A percentile compares a stretch with the other conserved stretches of the same genome.
These are phyloP conservation scores for Lochmaea capreae DNA, from an alignment of 2,888 invertebrate species.

Conservation along the genomic window DNA sequence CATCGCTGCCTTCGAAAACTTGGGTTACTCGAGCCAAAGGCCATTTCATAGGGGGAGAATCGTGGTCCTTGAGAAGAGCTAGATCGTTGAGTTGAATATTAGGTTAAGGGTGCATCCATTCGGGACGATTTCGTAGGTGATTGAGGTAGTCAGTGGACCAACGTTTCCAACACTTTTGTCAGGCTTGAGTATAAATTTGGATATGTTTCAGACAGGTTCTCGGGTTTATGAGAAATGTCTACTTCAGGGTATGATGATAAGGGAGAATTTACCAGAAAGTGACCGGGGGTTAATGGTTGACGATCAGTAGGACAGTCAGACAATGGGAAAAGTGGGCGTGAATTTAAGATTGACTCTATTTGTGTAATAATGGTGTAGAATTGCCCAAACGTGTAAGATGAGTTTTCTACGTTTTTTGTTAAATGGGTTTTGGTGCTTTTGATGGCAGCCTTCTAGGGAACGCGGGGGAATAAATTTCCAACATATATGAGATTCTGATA, in stretches of 20 bases:
- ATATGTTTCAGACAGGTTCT: conserved; percentile 13
- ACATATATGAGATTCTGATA: background rate
- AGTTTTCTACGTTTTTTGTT: background rate
- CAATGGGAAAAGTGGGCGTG: background rate
- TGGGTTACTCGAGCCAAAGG: conserved; percentile 20
- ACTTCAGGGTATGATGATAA: conserved; percentile 20
- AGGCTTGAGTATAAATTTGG: background rate
- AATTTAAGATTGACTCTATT: conserved; percentile 13
- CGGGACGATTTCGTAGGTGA: conserved; percentile 13
- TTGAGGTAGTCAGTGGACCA: conserved; percentile 26
- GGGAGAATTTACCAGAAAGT: conserved; percentile 14
- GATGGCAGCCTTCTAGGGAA: too few species aligned
- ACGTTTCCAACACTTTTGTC: conserved; percentile 19
- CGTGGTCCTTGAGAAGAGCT: conserved; percentile 22
- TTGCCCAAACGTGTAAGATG: conserved; percentile 18
- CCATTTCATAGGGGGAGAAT: conserved; percentile 28
- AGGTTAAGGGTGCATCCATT: conserved; percentile 13
- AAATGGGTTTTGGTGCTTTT: too few species aligned
- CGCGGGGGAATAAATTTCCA: too few species aligned
- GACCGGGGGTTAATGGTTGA: conserved; percentile 15
- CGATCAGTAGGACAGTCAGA: conserved; percentile 11
- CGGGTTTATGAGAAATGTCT: conserved; percentile 5
- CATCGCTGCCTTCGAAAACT: conserved; percentile 16
- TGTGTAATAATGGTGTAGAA: conserved; percentile 6
- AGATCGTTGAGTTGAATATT: conserved; percentile 19